These are phyloP conservation scores for Nannoperca australis DNA, from an alignment of 2,797 vertebrate genomes.

Conservation along the genomic window DNA sequence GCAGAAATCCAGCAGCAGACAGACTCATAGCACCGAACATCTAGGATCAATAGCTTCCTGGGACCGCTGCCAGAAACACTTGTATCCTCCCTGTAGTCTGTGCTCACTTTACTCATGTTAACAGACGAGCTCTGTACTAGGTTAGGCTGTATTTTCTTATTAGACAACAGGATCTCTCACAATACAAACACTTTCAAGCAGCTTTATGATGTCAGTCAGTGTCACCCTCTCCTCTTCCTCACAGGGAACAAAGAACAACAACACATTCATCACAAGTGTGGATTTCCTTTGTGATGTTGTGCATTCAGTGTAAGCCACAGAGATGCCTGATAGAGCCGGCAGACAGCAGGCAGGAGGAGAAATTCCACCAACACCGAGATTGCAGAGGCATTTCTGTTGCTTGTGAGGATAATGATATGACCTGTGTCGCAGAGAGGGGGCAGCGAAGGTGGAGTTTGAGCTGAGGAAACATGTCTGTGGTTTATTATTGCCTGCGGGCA, in stretches of 20 bases:
- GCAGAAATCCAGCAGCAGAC: conserved; percentile 45
- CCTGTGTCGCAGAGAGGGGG: conserved; percentile 68
- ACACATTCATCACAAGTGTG: conserved; percentile 44
- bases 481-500: conserved; percentile 77
- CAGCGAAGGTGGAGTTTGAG: conserved; percentile 65
- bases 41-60: conserved; percentile 69
- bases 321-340: conserved; percentile 35
- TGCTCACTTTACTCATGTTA: conserved; percentile 53
- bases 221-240: conserved; percentile 25
- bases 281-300: conserved; percentile 48
- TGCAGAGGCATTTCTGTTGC: conserved; percentile 63
- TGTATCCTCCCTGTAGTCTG: conserved; percentile 52
- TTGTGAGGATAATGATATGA: conserved; percentile 72
- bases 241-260: conserved; percentile 3
- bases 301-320: conserved; percentile 24
- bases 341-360: conserved; percentile 40
- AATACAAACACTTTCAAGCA: conserved; percentile 38
- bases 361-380: conserved; percentile 53
- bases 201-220: conserved; percentile 19
- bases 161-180: conserved; percentile 31
- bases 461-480: conserved; percentile 66
- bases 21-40: conserved; percentile 47
- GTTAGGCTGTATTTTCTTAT: conserved; percentile 45
- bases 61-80: conserved; percentile 64
- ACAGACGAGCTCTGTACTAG: conserved; percentile 34